Evolutionary conservation across 2,888 invertebrate species (phyloP).

Genomic region (Andrena flavipes): DNA sequence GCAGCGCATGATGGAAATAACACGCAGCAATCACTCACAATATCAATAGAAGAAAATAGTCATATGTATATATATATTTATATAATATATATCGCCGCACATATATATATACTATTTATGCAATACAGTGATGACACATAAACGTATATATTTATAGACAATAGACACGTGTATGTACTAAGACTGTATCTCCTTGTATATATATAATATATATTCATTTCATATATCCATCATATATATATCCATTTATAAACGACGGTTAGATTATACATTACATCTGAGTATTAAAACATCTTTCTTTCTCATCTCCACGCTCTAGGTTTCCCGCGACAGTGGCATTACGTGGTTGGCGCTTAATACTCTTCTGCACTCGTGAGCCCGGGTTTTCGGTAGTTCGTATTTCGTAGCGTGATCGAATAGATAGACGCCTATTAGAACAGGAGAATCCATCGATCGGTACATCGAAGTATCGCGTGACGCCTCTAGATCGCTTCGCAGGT

Average conservation of each 20-base stretch:
- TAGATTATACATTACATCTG: constrained; percentile 77
- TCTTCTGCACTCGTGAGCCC: constrained; percentile 55
- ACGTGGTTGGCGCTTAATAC: constrained; percentile 37
- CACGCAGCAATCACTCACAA: constrained; percentile 78
- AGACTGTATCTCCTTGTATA: constrained; percentile 40
- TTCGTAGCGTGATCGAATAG: neutral
- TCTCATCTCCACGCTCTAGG: constrained; percentile 22
- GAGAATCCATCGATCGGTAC: neutral
- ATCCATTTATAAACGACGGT: constrained; percentile 79
- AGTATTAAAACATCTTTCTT: constrained; percentile 75
- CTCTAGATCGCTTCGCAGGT: neutral
- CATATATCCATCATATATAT: constrained; percentile 74
- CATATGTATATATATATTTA: constrained; percentile 70
- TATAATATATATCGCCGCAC: constrained; percentile 60
- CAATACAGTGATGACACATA: constrained; percentile 51
- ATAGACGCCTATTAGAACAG: constrained; percentile 3
- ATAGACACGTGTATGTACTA: constrained; percentile 29
- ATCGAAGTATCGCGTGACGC: neutral
- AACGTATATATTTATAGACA: constrained; percentile 62
- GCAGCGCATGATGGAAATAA: constrained; percentile 70
- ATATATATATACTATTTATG: constrained; percentile 54
- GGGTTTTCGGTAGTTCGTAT: constrained; percentile 51
- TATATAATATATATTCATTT: constrained; percentile 69
- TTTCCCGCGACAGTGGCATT: constrained; percentile 36
- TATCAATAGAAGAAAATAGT: constrained; percentile 83